phyloP scores from a whole-genome alignment of 2,797 vertebrate species.

The Geotrypetes seraphini region DNA sequence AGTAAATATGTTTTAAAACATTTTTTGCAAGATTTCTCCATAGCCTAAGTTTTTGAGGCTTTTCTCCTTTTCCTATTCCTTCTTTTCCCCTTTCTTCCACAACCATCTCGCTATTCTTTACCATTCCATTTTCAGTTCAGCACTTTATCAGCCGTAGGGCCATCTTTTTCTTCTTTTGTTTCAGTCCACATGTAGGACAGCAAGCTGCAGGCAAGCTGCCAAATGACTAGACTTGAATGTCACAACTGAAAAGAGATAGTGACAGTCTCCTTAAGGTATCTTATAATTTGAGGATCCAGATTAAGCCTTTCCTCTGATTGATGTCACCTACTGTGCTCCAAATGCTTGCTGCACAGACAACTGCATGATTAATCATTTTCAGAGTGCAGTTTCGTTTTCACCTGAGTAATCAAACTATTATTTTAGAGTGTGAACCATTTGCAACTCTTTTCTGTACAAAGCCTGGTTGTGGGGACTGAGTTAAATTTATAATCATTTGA shows the following conservation, averaged over 20 bases:
- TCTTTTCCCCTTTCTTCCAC: no score
- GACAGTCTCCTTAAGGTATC: slow-evolving; percentile 29
- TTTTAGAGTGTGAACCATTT: slow-evolving; percentile 15
- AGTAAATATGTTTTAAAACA: slow-evolving; percentile 74
- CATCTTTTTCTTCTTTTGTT: slow-evolving; percentile 61
- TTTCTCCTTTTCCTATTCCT: not conserved
- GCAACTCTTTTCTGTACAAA: slow-evolving; percentile 23
- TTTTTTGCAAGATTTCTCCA: slow-evolving; percentile 64
- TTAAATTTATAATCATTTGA: no score
- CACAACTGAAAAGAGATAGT: slow-evolving; percentile 27
- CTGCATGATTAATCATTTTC: slow-evolving; percentile 41
- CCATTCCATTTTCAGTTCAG: slow-evolving; percentile 54
- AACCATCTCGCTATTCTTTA: slow-evolving; percentile 62
- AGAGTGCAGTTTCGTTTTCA: slow-evolving; percentile 26
- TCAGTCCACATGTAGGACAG: slow-evolving; percentile 64
- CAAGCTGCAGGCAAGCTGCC: slow-evolving; percentile 45
- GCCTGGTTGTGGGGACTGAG: slow-evolving; percentile 6
- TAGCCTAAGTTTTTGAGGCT: slow-evolving; percentile 56
- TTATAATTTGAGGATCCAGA: slow-evolving; percentile 41
- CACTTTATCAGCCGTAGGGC: slow-evolving; percentile 57
- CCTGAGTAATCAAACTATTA: slow-evolving; percentile 22
- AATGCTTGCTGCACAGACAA: slow-evolving; percentile 29
- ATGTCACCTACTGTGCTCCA: slow-evolving; percentile 25
- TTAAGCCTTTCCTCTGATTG: slow-evolving; percentile 52
- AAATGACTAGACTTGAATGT: slow-evolving; percentile 41